phyloP scores from a whole-genome alignment of 2,888 invertebrate species.

The Thysanoteuthis rhombus region DNA sequence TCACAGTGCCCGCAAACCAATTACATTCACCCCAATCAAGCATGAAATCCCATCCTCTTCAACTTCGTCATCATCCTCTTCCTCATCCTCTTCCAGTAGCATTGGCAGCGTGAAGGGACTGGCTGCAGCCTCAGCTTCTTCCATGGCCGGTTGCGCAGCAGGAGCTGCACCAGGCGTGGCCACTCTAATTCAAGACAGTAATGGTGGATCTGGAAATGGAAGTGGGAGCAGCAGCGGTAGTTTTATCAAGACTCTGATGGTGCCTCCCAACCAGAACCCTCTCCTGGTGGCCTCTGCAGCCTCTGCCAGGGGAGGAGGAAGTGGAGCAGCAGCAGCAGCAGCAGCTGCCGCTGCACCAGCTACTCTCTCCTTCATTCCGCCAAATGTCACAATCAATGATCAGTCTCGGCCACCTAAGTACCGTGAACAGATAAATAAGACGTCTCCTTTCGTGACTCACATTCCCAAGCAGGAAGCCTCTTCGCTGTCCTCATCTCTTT shows the following conservation, averaged over 20 bases:
- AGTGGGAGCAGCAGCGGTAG: neutral
- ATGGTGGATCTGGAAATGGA: neutral
- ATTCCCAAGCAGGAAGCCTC: conserved; percentile 48
- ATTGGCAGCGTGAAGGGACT: neutral
- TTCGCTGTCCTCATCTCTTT: conserved; percentile 35
- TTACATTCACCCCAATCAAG: conserved; percentile 57
- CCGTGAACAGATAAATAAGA: conserved; percentile 49
- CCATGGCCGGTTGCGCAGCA: conserved; percentile 16
- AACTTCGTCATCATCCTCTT: conserved; percentile 13
- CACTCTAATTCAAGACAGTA: neutral
- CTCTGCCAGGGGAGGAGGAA: neutral
- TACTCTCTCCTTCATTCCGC: conserved; percentile 44
- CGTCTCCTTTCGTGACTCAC: conserved; percentile 44
- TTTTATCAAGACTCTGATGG: neutral
- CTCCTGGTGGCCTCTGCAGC: neutral
- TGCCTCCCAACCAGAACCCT: neutral
- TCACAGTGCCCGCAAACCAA: conserved; percentile 31
- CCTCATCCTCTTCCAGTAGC: conserved; percentile 22
- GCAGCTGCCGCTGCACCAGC: conserved; percentile 36
- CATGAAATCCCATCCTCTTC: conserved; percentile 49
- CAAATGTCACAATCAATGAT: conserved; percentile 38
- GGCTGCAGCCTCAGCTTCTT: conserved; percentile 15
- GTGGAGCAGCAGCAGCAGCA: neutral
- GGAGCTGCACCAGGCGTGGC: neutral
- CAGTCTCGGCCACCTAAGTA: conserved; percentile 41